These are phyloP conservation scores for Ommatoiulus sabulosus DNA, from an alignment of 2,888 invertebrate species.

Conservation along the genomic window DNA sequence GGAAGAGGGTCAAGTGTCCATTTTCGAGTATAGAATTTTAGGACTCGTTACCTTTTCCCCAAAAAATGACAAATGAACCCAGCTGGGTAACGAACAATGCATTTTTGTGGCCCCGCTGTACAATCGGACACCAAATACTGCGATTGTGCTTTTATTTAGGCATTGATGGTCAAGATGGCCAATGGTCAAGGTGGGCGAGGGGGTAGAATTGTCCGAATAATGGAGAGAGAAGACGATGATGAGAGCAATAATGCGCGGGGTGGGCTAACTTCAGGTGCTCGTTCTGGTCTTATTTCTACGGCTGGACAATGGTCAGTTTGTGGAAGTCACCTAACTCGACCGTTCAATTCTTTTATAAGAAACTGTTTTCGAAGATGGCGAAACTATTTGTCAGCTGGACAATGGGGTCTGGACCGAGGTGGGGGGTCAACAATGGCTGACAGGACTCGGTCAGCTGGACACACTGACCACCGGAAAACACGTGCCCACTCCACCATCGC, in stretches of 20 bases:
- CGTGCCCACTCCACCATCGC: background rate
- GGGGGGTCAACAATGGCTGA: conserved; percentile 20
- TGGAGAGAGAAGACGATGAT: background rate
- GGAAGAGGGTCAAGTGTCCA: conserved; percentile 30
- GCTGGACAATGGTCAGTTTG: background rate
- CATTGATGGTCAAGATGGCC: background rate
- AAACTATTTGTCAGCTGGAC: conserved; percentile 27
- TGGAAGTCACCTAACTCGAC: conserved; percentile 5
- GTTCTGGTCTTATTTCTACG: background rate
- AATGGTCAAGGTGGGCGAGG: background rate
- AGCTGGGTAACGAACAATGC: conserved; percentile 5
- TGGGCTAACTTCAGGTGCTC: conserved; percentile 23
- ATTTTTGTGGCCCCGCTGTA: background rate
- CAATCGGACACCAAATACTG: background rate
- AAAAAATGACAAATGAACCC: conserved; percentile 25
- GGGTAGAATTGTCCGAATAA: background rate
- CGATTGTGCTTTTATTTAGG: background rate
- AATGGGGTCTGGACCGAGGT: conserved; percentile 24
- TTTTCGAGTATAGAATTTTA: background rate
- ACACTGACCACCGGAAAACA: conserved; percentile 27
- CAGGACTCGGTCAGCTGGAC: background rate
- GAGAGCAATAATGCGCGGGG: conserved; percentile 13
- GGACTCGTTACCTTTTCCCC: background rate
- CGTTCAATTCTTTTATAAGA: background rate
- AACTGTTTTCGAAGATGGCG: conserved; percentile 3